These are phyloP conservation scores for Drosophila parabipectinata DNA, from an alignment of 1,140 invertebrate species.

Conservation along the genomic window DNA sequence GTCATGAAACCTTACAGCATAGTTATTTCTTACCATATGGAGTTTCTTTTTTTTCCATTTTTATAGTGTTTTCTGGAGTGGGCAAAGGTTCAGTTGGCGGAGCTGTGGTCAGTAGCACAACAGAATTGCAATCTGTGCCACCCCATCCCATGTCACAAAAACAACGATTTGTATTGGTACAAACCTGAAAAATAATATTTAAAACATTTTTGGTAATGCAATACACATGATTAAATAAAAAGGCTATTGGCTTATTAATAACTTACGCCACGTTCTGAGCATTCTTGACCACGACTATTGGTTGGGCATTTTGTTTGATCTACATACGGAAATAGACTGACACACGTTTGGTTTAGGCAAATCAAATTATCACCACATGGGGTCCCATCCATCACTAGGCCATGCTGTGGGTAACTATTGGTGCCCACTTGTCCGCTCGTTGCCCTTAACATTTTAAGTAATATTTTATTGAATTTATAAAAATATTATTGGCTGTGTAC, in stretches of 20 bases:
- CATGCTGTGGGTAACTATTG: conserved; percentile 88
- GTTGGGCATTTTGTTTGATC: conserved; percentile 94
- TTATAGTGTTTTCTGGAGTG: conserved; percentile 85
- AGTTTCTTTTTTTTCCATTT: conserved; percentile 93
- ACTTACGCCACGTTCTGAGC: conserved; percentile 96
- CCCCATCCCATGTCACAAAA: conserved; percentile 95
- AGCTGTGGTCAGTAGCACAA: conserved; percentile 87
- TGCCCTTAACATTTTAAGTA: conserved; percentile 85
- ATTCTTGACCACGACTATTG: conserved; percentile 94
- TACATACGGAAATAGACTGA: conserved; percentile 91
- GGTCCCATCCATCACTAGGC: conserved; percentile 94
- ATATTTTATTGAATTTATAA: background rate
- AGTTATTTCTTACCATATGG: conserved; percentile 90
- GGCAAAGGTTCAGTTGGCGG: conserved; percentile 85
- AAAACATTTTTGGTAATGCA: too few relatives aligned
- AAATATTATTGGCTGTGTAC: conserved; percentile 75
- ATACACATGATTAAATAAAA: too few relatives aligned
- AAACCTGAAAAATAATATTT: conserved; percentile 87
- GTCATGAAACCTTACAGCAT: background rate
- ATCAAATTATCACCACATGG: conserved; percentile 96
- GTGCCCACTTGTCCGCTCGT: conserved; percentile 88
- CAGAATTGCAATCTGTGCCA: conserved; percentile 94
- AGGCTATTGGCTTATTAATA: background rate
- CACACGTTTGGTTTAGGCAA: conserved; percentile 96
- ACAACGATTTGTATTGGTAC: conserved; percentile 96